Evolutionary conservation across 2,113 vertebrate species (phyloP).

Genomic region (Pelobates fuscus): DNA sequence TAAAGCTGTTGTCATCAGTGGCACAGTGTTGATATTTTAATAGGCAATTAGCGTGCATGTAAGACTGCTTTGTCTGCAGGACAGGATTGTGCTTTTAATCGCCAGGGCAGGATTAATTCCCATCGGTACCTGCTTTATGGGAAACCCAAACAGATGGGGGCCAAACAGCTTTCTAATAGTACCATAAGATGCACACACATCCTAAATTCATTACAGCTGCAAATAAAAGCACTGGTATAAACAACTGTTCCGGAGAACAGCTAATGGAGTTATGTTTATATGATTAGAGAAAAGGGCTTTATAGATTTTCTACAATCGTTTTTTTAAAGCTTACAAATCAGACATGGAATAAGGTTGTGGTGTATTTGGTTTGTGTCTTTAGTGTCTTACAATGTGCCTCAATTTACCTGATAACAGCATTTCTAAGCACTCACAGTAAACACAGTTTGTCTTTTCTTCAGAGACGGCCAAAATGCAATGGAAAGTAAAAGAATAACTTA

Average conservation of each 20-base stretch:
- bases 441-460: background rate
- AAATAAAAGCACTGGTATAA: conserved; percentile 11
- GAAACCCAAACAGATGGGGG: conserved; percentile 16
- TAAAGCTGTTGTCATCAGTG: conserved; percentile 43
- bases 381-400: conserved; percentile 1
- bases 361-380: background rate
- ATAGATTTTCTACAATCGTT: conserved; percentile 30
- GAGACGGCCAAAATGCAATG: background rate
- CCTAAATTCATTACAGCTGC: conserved; percentile 39
- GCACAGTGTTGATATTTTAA: conserved; percentile 33
- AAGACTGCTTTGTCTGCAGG: conserved; percentile 46
- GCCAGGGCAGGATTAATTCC: conserved; percentile 34
- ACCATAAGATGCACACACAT: conserved; percentile 9
- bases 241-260: conserved; percentile 20
- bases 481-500: background rate
- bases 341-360: conserved; percentile 19
- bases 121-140: conserved; percentile 17
- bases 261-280: conserved; percentile 38
- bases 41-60: conserved; percentile 40
- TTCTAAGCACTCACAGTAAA: conserved; percentile 15
- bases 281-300: conserved; percentile 5
- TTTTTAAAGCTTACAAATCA: conserved; percentile 23
- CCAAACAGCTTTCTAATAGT: conserved; percentile 1
- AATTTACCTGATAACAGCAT: conserved; percentile 25
- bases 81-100: conserved; percentile 4